Evolutionary conservation across 1,140 invertebrate species (phyloP), one percentile per base, ranked within the genome.

Genomic region (Ceratoteleas bidentatus): DNA sequence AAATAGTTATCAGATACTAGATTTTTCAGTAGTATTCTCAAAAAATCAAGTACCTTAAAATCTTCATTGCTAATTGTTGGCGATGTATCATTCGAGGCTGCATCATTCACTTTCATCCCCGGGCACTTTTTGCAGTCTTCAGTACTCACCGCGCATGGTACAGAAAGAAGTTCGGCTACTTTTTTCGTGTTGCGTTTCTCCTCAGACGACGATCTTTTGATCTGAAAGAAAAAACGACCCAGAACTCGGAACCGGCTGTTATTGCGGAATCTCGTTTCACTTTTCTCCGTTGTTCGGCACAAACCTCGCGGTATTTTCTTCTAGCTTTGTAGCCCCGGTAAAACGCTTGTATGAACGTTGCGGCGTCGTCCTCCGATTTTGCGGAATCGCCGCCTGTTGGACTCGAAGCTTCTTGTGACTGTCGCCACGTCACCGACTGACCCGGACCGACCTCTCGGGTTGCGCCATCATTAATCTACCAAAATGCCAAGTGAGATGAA

Each of bases 281-380:
- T n/a, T n/a, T n/a, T n/a, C n/a, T n/a, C 11, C 33, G 47, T 40
- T n/a, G 52, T 56, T 66, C 16, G 15, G 34, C 43, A 83, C 84
- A 81, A 62, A 91, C 91, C 77, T 92, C 92, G 87, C 92, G 93
- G 92, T 94, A 94, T 72, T 92, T 93, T 86, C 93, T 93, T 83
- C 94, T 92, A 15, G 93, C 93, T 91, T 94, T 93, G 89, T 95
- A 95, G 43, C 95, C 94, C 85, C 95, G 91, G 87, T 94, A 95
- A 60, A 92, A 93, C 78, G 95, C 94, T 88, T 95, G 95, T 88
- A 95, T 95, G 88, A 94, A 94, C 52, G 93, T 93, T 70, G 95
- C 94, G 61, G 95, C 94, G 85, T 94, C 86, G 52, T 88, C 85
- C 53, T 90, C 87, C 16, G 88, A 88, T 74, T 85, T 88, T 4